phyloP scores from a whole-genome alignment of 2,888 invertebrate genomes.

The Netelia melanura region DNA sequence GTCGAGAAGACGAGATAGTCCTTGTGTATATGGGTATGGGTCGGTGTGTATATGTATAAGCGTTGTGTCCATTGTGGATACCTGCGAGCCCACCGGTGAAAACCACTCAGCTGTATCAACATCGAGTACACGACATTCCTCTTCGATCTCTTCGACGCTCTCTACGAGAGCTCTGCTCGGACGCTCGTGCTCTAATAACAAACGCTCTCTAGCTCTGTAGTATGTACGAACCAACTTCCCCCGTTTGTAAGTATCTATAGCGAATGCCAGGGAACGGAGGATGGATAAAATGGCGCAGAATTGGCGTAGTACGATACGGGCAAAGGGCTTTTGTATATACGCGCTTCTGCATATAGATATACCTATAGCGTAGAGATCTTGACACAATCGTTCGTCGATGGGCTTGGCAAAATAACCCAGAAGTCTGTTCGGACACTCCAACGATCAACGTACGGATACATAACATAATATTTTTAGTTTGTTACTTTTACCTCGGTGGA shows the following conservation, averaged over 20 bases:
- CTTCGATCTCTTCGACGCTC: constrained; percentile 78
- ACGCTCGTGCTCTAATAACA: constrained; percentile 78
- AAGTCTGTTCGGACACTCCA: background rate
- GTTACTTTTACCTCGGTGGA: background rate
- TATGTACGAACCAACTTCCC: constrained; percentile 35
- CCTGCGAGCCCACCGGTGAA: constrained; percentile 80
- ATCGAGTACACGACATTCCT: constrained; percentile 84
- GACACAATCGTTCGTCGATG: constrained; percentile 12
- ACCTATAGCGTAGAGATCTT: constrained; percentile 12
- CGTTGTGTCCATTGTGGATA: constrained; percentile 72
- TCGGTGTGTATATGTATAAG: constrained; percentile 37
- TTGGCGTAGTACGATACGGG: background rate
- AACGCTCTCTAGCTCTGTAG: constrained; percentile 46
- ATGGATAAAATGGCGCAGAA: constrained; percentile 44
- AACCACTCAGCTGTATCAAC: constrained; percentile 85
- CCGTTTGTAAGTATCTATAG: constrained; percentile 32
- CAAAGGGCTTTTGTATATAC: background rate
- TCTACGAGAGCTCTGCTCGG: constrained; percentile 24
- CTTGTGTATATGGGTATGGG: constrained; percentile 1
- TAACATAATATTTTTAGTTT: constrained; percentile 50
- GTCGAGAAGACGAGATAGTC: constrained; percentile 72
- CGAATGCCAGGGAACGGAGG: constrained; percentile 30
- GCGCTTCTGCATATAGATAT: background rate
- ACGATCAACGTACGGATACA: constrained; percentile 35
- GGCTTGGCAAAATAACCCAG: constrained; percentile 39